Evolutionary conservation across 2,888 invertebrate species (phyloP), one percentile per base, ranked within the genome.

Genomic region (Epistrophe eligans): DNA sequence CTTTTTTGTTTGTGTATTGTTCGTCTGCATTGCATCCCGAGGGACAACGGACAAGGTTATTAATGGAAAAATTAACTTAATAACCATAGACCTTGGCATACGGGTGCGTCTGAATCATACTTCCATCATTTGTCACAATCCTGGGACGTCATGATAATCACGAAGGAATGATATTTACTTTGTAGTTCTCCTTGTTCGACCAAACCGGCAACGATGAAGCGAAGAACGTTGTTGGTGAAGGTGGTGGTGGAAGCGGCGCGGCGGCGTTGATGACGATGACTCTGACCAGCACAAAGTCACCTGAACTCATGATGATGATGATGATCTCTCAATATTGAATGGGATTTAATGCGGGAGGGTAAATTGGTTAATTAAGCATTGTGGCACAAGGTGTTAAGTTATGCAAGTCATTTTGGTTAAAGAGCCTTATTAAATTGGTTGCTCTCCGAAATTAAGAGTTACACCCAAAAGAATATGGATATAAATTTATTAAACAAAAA

Each of bases 51-150:
- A 66, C 58, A 17, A 62, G 73, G 77, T 85, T 87, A 87, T 87
- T 87, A 87, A 83, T 85, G 77, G 73, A 64, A 74, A 85, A 74
- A 85, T 85, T 77, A 85, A 82, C 81, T 73, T 77, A 76, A 83
- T 79, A 74, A 62, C 70, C 73, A 85, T 77, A 72, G 73, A 71
- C 35, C 1, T 32, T 48, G 19, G 55, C 38, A 85, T 83, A 67
- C 79, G 83, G 83, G 87, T 76, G 83, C 64, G 66, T 60, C 58
- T 83, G 83, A 83, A 83, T 87, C 83, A 87, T 83, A 71, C 83
- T 76, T 87, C 60, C 67, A 72, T 87, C 87, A 87, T 87, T 83
- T 87, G 87, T 87, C 87, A 87, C 74, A 79, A 76, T 79, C 72
- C 83, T 60, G 55, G 70, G 55, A 38, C 67, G 77, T 77, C 80